Conservation (phyloP, 2,113 vertebrate genomes). For the Nansenia antarctica region DNA sequence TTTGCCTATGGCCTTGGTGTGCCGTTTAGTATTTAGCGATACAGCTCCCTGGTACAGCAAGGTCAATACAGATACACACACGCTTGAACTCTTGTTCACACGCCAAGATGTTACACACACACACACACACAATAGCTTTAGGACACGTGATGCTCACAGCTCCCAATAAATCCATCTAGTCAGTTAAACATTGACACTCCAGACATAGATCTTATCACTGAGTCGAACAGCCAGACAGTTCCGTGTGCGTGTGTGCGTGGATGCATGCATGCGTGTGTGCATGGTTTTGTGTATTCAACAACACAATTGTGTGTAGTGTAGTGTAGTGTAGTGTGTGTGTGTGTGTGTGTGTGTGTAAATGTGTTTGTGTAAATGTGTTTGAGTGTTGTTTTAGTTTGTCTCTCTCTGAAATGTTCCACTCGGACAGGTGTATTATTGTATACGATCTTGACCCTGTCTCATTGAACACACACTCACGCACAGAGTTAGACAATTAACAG, state of each 20-base stretch:
- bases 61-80: not conserved
- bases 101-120: not conserved
- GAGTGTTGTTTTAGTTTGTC: not conserved
- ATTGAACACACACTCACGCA: not conserved
- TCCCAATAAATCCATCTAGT: conserved; percentile 14
- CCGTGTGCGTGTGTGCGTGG: conserved; percentile 30
- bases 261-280: too few relatives aligned
- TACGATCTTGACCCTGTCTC: too few relatives aligned
- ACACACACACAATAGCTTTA: not conserved
- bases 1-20: not conserved
- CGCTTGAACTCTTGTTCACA: too few relatives aligned
- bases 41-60: not conserved
- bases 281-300: too few relatives aligned
- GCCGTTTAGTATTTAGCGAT: not conserved
- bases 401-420: not conserved
- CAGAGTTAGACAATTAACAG: too few relatives aligned
- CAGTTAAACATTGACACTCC: conserved; percentile 58
- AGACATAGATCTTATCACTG: conserved; percentile 57
- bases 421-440: not conserved
- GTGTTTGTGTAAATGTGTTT: not conserved
- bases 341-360: conserved; percentile 1
- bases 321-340: conserved; percentile 11
- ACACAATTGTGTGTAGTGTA: too few relatives aligned
- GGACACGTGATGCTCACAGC: conserved; percentile 50
- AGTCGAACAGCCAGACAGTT: conserved; percentile 37